Percentiles rank a stretch among this genome's conserved stretches.
Conservation (phyloP, 2,888 invertebrate species). For the Taphrorychus bicolor region DNA sequence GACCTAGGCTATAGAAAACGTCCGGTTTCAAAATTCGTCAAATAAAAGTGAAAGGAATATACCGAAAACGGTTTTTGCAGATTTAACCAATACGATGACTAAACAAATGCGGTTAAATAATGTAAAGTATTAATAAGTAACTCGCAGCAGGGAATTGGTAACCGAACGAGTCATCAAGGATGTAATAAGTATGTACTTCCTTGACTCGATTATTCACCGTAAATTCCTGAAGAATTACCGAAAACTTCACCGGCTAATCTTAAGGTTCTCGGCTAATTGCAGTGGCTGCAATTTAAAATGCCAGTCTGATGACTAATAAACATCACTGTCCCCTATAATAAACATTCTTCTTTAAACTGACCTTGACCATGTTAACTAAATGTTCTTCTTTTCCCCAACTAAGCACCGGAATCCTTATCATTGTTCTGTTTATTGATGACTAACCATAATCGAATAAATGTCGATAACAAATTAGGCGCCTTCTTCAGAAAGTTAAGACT, state of each 20-base stretch:
- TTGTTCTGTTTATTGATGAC: no score
- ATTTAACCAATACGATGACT: no score
- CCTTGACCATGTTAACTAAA: background rate
- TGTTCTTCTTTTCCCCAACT: background rate
- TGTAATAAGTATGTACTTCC: background rate
- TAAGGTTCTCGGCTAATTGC: constrained; percentile 13
- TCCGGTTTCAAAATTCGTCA: no score
- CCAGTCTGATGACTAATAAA: constrained; percentile 14
- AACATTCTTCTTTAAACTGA: background rate
- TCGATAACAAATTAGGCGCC: background rate
- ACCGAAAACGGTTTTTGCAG: no score
- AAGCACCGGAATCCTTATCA: no score
- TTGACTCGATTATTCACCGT: background rate
- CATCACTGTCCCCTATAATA: background rate
- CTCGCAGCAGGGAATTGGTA: no score
- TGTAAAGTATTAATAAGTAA: no score
- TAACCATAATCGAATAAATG: no score
- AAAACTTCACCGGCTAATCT: constrained; percentile 10
- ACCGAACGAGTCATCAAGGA: no score
- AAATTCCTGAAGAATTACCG: constrained; percentile 17
- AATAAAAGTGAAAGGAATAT: no score
- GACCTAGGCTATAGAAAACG: no score
- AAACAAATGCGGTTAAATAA: no score
- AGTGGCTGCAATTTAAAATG: constrained; percentile 14
- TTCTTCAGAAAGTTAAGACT: background rate